Evolutionary conservation across 1,140 invertebrate genomes (phyloP).

Genomic region (Procambarus virginalis): DNA sequence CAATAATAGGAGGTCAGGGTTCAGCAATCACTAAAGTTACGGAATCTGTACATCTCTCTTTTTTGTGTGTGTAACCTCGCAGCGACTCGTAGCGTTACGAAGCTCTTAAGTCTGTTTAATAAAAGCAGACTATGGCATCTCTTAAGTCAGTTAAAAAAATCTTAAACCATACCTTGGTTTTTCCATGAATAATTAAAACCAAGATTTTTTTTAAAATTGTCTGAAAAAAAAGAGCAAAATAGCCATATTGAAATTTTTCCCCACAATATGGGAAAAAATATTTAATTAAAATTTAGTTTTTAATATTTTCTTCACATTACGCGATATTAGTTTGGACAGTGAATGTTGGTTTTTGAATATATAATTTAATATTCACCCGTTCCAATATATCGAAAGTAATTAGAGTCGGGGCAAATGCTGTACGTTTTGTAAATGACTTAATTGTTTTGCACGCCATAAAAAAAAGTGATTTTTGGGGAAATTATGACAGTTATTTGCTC

Average conservation of each 20-base stretch:
- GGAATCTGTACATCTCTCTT: too few relatives aligned
- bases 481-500: too few relatives aligned
- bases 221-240: too few relatives aligned
- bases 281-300: neutral
- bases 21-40: too few relatives aligned
- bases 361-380: conserved; percentile 1
- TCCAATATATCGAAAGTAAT: conserved; percentile 1
- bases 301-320: conserved; percentile 1
- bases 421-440: neutral
- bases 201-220: too few relatives aligned
- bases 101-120: neutral
- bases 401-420: neutral
- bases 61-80: too few relatives aligned
- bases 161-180: too few relatives aligned
- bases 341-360: neutral
- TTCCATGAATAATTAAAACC: too few relatives aligned
- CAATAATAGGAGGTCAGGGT: too few relatives aligned
- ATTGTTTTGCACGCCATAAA: neutral
- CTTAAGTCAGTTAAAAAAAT: too few relatives aligned
- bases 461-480: neutral
- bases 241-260: too few relatives aligned
- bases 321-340: neutral
- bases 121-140: neutral
- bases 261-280: neutral
- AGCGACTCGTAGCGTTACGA: too few relatives aligned